Percentiles rank a stretch among this genome's conserved stretches.
phyloP scores from a whole-genome alignment of 2,888 invertebrate species.

The Tipula confusa region DNA sequence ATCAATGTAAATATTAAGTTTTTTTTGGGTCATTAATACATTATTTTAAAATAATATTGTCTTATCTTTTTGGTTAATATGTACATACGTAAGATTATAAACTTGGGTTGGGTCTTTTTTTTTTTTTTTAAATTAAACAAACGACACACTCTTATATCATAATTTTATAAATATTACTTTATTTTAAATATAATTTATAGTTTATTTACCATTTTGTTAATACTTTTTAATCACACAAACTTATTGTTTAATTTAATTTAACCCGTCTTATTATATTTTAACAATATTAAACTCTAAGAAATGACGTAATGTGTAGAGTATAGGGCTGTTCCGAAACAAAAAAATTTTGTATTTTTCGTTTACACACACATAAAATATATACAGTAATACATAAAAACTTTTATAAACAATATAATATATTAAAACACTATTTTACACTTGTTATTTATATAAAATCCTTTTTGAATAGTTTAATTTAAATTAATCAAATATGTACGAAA shows the following conservation, averaged over 20 bases:
- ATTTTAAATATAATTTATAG: not conserved
- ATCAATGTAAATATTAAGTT: not conserved
- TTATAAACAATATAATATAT: not conserved
- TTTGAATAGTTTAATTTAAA: not conserved
- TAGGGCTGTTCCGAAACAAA: conserved; percentile 14
- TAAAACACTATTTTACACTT: not conserved
- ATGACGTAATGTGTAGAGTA: not conserved
- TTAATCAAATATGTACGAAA: not conserved
- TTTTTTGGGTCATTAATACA: not conserved
- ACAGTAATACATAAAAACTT: not conserved
- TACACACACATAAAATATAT: not conserved
- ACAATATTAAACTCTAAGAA: not conserved
- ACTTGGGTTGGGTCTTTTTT: not conserved
- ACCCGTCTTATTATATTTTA: not conserved
- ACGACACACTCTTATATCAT: not conserved
- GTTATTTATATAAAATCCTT: not conserved
- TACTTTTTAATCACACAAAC: not conserved
- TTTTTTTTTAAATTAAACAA: not conserved
- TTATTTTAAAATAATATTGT: not conserved
- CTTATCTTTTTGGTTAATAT: not conserved
- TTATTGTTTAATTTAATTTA: not conserved
- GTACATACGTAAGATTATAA: not conserved
- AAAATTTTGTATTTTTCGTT: not conserved
- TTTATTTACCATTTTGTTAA: not conserved
- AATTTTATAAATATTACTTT: not conserved